Evolutionary conservation across 2,888 invertebrate species (phyloP).

Genomic region (Merodon equestris): DNA sequence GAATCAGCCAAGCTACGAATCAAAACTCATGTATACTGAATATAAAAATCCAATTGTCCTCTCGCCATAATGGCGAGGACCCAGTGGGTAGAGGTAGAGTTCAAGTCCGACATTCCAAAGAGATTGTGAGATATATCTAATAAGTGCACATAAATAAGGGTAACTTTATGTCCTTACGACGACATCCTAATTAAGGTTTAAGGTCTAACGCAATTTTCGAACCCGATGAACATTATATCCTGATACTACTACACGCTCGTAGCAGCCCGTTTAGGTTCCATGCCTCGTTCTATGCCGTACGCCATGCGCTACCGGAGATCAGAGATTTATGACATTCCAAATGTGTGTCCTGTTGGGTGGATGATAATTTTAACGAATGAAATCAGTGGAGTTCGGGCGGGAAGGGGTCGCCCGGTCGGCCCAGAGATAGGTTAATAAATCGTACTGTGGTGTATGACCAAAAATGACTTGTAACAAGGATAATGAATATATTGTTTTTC

Average conservation of each 20-base stretch:
- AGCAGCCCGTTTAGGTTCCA: neutral
- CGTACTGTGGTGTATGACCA: slow-evolving; percentile 66
- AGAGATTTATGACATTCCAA: slow-evolving; percentile 67
- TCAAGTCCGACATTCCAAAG: neutral
- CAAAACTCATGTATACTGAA: slow-evolving; percentile 40
- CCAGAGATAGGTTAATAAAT: slow-evolving; percentile 65
- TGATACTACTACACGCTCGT: slow-evolving; percentile 19
- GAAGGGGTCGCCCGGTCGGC: slow-evolving; percentile 4
- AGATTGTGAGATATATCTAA: slow-evolving; percentile 52
- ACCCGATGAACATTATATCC: slow-evolving; percentile 64
- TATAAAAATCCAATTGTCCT: slow-evolving; percentile 67
- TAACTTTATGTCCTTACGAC: slow-evolving; percentile 67
- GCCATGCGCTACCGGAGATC: slow-evolving; percentile 50
- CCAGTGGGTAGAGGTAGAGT: slow-evolving; percentile 17
- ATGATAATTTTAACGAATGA: slow-evolving; percentile 68
- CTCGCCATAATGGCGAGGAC: slow-evolving; percentile 54
- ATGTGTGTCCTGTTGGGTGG: slow-evolving; percentile 68
- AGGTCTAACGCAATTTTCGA: slow-evolving; percentile 68
- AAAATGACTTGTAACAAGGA: slow-evolving; percentile 69
- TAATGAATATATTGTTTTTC: slow-evolving; percentile 69
- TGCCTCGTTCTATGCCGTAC: neutral
- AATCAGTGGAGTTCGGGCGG: slow-evolving; percentile 22
- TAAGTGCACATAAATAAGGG: slow-evolving; percentile 68
- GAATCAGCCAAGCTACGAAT: slow-evolving; percentile 12
- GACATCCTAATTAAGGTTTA: slow-evolving; percentile 69